A percentile compares a stretch with the other conserved stretches of the same genome.
These are phyloP conservation scores for Sminthurides aquaticus DNA, from an alignment of 2,888 invertebrate genomes.

Conservation along the genomic window DNA sequence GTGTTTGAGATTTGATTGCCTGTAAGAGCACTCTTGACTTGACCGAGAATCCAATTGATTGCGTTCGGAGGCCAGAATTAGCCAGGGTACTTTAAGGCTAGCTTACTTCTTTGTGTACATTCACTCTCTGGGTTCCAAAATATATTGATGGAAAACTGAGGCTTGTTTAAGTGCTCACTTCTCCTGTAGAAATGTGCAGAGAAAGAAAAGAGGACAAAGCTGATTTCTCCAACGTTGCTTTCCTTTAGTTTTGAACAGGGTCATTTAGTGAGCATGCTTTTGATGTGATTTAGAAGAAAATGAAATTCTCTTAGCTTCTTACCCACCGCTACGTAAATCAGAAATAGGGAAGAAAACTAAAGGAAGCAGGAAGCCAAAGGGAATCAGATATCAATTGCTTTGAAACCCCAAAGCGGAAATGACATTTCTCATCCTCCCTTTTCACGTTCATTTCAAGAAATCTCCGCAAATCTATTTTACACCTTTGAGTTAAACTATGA, in stretches of 20 bases:
- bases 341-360: too few relatives aligned
- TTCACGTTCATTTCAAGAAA: too few relatives aligned
- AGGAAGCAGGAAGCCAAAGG: too few relatives aligned
- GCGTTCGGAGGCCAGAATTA: not conserved
- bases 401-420: too few relatives aligned
- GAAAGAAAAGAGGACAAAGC: too few relatives aligned
- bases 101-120: too few relatives aligned
- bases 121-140: not conserved
- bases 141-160: not conserved
- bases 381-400: too few relatives aligned
- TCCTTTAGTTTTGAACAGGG: not conserved
- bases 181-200: not conserved
- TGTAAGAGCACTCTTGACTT: not conserved
- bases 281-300: not conserved
- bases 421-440: too few relatives aligned
- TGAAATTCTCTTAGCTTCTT: not conserved
- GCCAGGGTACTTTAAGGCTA: too few relatives aligned
- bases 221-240: not conserved
- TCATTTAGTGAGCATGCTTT: not conserved
- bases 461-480: too few relatives aligned
- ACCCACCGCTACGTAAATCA: too few relatives aligned
- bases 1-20: not conserved
- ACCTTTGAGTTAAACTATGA: too few relatives aligned
- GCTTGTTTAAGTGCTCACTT: not conserved
- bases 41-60: not conserved